Conservation (phyloP, 2,113 vertebrate species). For the Mus spicilegus region DNA sequence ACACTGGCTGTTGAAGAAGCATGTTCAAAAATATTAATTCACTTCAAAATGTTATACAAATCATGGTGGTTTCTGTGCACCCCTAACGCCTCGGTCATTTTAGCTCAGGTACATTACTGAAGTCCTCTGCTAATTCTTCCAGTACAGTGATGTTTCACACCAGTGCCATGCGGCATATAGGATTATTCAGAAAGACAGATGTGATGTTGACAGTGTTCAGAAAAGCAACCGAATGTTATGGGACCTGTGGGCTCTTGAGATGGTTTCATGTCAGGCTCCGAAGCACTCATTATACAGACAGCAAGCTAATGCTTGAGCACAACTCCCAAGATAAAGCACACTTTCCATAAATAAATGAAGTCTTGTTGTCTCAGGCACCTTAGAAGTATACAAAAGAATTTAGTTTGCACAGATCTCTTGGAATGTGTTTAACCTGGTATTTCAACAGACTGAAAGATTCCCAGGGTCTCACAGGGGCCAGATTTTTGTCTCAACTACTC, state of each 20-base stretch:
- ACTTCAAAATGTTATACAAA: conserved; percentile 94
- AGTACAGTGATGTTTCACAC: conserved; percentile 84
- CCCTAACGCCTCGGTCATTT: conserved; percentile 81
- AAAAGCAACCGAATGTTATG: conserved; percentile 80
- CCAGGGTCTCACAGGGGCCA: conserved; percentile 87
- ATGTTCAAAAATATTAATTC: conserved; percentile 91
- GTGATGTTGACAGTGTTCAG: conserved; percentile 82
- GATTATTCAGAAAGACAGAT: conserved; percentile 78
- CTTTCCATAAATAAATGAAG: conserved; percentile 88
- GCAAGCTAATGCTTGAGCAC: conserved; percentile 84
- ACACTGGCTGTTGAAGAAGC: conserved; percentile 93
- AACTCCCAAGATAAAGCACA: conserved; percentile 86
- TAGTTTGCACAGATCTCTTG: conserved; percentile 86
- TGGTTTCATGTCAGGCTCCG: conserved; percentile 77
- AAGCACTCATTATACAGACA: conserved; percentile 85
- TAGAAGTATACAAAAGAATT: conserved; percentile 88
- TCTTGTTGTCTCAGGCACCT: conserved; percentile 86
- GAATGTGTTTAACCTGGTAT: conserved; percentile 90
- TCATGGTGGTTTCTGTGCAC: conserved; percentile 88
- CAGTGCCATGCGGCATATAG: conserved; percentile 78
- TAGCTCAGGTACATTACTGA: conserved; percentile 84
- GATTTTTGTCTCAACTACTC: conserved; percentile 85
- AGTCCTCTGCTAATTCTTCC: conserved; percentile 85
- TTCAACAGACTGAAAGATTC: conserved; percentile 83
- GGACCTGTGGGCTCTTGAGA: conserved; percentile 82